Conservation (phyloP, 1,140 invertebrate genomes). For the Drosophila ohnishii region DNA sequence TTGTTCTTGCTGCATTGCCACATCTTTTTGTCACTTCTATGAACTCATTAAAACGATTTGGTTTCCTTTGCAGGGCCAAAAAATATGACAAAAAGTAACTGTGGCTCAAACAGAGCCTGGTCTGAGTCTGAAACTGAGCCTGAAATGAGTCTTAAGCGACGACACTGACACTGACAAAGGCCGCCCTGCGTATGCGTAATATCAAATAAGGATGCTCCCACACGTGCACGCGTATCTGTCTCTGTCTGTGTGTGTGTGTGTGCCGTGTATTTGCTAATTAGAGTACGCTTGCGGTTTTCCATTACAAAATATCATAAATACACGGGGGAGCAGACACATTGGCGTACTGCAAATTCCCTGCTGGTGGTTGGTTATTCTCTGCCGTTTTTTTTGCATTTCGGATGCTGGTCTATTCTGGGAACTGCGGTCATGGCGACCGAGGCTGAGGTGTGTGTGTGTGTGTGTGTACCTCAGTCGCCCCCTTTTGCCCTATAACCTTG, state of each 20-base stretch:
- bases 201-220: conserved; percentile 22
- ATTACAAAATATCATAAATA: conserved; percentile 56
- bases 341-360: conserved; percentile 13
- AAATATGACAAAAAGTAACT: conserved; percentile 16
- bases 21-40: conserved; percentile 1
- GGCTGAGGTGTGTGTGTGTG: conserved; percentile 6
- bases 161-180: background rate
- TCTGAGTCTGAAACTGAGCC: background rate
- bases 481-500: background rate
- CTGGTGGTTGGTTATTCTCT: conserved; percentile 24
- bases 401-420: conserved; percentile 26
- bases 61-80: conserved; percentile 8
- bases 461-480: background rate
- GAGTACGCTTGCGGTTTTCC: conserved; percentile 49
- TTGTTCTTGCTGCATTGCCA: background rate
- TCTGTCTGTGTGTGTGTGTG: background rate
- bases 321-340: conserved; percentile 8
- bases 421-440: conserved; percentile 29
- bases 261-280: conserved; percentile 51
- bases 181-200: conserved; percentile 27
- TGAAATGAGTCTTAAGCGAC: conserved; percentile 7
- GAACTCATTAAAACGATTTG: conserved; percentile 24
- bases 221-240: background rate
- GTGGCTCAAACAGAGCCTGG: too few relatives aligned
- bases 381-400: background rate